phyloP scores from a whole-genome alignment of 2,113 vertebrate species.

The Hepsetus odoe region DNA sequence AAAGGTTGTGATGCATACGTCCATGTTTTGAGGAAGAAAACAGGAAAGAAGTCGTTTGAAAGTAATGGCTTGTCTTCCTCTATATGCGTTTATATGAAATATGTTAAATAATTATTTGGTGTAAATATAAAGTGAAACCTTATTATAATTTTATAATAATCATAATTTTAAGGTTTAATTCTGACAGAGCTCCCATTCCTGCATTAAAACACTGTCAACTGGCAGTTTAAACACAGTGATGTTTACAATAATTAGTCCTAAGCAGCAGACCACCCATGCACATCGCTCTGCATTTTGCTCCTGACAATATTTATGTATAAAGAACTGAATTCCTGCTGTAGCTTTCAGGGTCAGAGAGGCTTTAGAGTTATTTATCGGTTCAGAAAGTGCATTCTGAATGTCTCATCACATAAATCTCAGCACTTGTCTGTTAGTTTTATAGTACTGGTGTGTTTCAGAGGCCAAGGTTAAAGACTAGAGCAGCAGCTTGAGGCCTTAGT shows the following conservation, averaged over 20 bases:
- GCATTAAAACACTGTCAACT: no score
- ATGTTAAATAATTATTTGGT: not conserved
- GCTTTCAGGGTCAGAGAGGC: not conserved
- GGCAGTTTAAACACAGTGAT: no score
- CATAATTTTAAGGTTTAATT: no score
- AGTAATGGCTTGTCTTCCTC: no score
- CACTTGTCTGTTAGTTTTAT: not conserved
- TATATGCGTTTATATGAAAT: no score
- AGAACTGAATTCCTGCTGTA: not conserved
- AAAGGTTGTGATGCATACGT: no score
- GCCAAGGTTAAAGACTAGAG: constrained; percentile 31
- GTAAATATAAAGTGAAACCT: not conserved
- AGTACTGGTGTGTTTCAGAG: not conserved
- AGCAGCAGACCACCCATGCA: not conserved
- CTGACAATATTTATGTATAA: not conserved
- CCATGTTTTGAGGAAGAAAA: no score
- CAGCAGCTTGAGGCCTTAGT: constrained; percentile 20
- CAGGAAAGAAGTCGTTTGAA: no score
- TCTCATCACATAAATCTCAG: not conserved
- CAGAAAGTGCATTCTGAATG: not conserved
- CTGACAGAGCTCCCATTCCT: no score
- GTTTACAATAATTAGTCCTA: not conserved
- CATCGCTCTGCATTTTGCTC: not conserved
- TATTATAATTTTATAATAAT: no score
- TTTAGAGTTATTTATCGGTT: not conserved